A percentile compares a stretch with the other conserved stretches of the same genome.
Conservation (phyloP, 2,797 vertebrate genomes). For the Prionace glauca region DNA sequence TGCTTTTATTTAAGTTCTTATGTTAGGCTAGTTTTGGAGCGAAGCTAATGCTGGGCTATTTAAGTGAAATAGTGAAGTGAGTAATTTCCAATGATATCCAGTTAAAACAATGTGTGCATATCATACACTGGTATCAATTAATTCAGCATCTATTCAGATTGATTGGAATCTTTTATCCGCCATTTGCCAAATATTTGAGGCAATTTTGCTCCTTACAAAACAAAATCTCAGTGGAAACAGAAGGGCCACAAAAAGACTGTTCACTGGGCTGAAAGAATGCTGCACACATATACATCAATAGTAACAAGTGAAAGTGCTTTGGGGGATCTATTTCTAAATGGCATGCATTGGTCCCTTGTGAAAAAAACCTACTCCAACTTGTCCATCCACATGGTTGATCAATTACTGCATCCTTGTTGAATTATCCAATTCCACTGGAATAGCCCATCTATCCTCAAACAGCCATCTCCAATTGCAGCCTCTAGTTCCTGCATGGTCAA, state of each 20-base stretch:
- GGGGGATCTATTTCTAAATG: neutral
- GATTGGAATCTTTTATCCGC: neutral
- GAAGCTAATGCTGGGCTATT: neutral
- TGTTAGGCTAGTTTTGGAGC: neutral
- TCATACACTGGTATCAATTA: neutral
- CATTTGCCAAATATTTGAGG: neutral
- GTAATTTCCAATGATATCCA: neutral
- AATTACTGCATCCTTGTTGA: neutral
- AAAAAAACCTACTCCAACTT: neutral
- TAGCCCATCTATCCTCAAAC: neutral
- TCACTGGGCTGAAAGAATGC: neutral
- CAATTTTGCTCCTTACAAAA: neutral
- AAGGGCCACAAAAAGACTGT: neutral
- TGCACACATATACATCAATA: neutral
- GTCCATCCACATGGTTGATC: neutral
- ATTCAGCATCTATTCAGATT: neutral
- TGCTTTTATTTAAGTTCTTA: neutral
- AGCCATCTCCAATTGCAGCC: neutral
- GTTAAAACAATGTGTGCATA: too few species aligned
- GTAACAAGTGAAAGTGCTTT: neutral
- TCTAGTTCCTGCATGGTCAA: neutral
- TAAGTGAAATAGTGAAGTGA: neutral
- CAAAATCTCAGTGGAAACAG: neutral
- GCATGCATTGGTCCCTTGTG: neutral
- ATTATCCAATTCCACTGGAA: neutral